Evolutionary conservation across 1,140 invertebrate species (phyloP), one percentile per base, ranked within the genome.

Genomic region (Sarcophaga bullata): DNA sequence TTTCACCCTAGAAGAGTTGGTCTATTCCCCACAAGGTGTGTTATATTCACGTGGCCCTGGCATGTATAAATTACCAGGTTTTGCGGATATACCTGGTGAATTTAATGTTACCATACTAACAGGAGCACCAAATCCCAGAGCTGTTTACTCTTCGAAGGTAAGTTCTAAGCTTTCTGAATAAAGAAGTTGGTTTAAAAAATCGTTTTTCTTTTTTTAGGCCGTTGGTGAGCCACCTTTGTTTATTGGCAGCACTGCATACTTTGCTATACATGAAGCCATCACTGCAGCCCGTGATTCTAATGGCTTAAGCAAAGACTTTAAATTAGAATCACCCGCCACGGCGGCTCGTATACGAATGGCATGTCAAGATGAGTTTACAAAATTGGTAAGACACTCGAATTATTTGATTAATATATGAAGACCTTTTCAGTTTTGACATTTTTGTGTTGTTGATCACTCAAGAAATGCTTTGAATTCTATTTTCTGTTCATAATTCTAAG

Each of bases 161-260:
- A 58, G 81, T 68, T 37, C 4, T 75, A 68, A 68, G 6, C 19
- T 68, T 17, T 19, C 0, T 68, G 25, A 37, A 37, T 37, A 37
- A 37, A 37, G 25, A 37, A 2, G 25, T 37, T 37, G 4, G 1
- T 25, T 54, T 54, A 52, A 54, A 37, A 9, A 1, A 0, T 58
- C 10, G 47, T n/a, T 13, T 7, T 78, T 4, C 4, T 9, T 37
- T 37, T 75, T 84, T 9, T 75, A 90, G 96, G 98, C 97, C 84
- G 95, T 99, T 75, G 98, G 98, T 6, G 98, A 99, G 91, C 98
- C 98, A 7, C 98, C 98, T 0, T 90, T 99, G 15, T 98, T 98
- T 87, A 91, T 98, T 80, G 96, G 97, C 0, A 93, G 94, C 25
- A 95, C 96, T 0, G 94, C 94, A 0, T 97, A 97, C 87, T 98